Conservation (phyloP, 35 echinoderm and acorn worm genomes). For the Strongylocentrotus purpuratus region DNA sequence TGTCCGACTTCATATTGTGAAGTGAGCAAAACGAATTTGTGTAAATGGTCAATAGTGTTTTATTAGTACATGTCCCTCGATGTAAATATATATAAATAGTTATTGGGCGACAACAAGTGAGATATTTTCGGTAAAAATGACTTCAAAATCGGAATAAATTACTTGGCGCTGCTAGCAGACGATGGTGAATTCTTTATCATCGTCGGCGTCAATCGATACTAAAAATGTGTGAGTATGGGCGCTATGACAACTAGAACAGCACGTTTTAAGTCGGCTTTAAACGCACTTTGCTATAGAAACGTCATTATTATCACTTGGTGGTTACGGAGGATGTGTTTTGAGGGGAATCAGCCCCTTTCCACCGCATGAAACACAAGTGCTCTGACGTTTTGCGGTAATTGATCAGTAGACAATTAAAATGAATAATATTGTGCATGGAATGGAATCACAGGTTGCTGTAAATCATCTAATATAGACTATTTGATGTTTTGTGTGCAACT, state of each 20-base stretch:
- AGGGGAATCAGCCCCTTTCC: not conserved
- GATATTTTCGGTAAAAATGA: not conserved
- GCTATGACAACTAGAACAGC: not conserved
- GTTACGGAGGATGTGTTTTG: not conserved
- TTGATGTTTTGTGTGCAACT: too few species aligned
- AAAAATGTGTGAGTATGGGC: not conserved
- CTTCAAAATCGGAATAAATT: not conserved
- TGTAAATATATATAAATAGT: not conserved
- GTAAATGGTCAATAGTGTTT: not conserved
- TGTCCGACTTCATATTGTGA: not conserved
- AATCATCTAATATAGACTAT: too few species aligned
- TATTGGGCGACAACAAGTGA: not conserved
- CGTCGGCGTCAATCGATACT: not conserved
- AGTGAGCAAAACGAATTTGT: not conserved
- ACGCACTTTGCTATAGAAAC: not conserved
- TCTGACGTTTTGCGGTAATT: too few species aligned
- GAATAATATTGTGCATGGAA: too few species aligned
- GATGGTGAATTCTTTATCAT: not conserved
- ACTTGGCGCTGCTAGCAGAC: not conserved
- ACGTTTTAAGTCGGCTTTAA: not conserved
- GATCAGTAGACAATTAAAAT: too few species aligned
- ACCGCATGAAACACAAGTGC: too few species aligned
- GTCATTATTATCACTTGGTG: not conserved
- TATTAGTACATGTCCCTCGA: not conserved
- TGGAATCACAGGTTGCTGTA: too few species aligned